Evolutionary conservation across 2,797 vertebrate species (phyloP), one percentile per base, ranked within the genome.

Genomic region (Decapterus maruadsi): DNA sequence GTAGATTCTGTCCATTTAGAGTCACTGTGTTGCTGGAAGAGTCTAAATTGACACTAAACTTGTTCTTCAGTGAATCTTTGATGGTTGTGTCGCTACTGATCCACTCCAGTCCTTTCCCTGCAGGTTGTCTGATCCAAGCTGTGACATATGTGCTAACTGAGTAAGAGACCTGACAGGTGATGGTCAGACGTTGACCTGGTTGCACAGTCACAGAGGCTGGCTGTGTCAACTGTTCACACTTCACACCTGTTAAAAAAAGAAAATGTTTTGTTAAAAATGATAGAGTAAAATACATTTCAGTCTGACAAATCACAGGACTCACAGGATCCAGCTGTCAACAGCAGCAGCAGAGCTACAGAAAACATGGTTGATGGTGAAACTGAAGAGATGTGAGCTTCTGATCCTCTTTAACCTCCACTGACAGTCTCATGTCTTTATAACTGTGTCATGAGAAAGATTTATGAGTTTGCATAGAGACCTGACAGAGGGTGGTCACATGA

Each of bases 301-400:
- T n/a, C n/a, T n/a, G n/a, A n/a, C n/a, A n/a, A n/a, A n/a, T n/a
- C n/a, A n/a, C n/a, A n/a, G n/a, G n/a, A 34, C 81, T 81, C 59
- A 87, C 80, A 73, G 51, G 54, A 73, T 75, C 62, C 85, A 87
- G 74, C 82, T 48, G 80, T 72, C 80, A 88, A 38, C 81, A 87
- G 81, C 75, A 87, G 79, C 59, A 26, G n/a, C n/a, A n/a, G n/a
- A n/a, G n/a, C n/a, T n/a, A n/a, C n/a, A n/a, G n/a, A n/a, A n/a
- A n/a, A n/a, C n/a, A n/a, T n/a, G n/a, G n/a, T n/a, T n/a, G n/a
- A n/a, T n/a, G n/a, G n/a, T n/a, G n/a, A n/a, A n/a, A n/a, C n/a
- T n/a, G n/a, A n/a, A n/a, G n/a, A n/a, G n/a, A n/a, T n/a, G n/a
- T n/a, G n/a, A n/a, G n/a, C n/a, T n/a, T n/a, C n/a, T n/a, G n/a